Percentiles rank a stretch among this genome's conserved stretches.
These are phyloP conservation scores for Leguminivora glycinivorella DNA, from an alignment of 1,140 invertebrate species.

Conservation along the genomic window DNA sequence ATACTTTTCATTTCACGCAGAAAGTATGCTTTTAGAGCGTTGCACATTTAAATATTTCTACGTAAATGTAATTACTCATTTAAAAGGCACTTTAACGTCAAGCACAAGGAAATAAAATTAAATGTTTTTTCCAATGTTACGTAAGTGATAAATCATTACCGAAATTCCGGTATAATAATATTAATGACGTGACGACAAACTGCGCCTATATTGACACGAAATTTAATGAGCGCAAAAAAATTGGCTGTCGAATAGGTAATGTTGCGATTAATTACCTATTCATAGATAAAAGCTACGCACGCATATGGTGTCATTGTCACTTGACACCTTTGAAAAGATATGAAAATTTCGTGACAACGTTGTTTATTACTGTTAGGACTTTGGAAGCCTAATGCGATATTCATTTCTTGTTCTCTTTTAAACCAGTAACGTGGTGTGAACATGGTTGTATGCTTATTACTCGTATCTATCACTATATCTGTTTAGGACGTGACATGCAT, in stretches of 20 bases:
- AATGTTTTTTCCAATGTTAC: background rate
- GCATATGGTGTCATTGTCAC: background rate
- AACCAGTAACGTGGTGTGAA: too few species aligned
- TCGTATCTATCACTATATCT: too few species aligned
- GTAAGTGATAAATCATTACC: slow-evolving; percentile 15
- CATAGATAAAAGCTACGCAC: background rate
- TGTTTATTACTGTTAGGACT: background rate
- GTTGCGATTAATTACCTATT: slow-evolving; percentile 9
- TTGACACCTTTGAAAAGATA: background rate
- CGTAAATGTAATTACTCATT: background rate
- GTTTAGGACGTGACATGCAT: too few species aligned
- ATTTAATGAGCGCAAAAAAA: slow-evolving; percentile 17
- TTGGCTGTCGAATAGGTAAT: slow-evolving; percentile 12
- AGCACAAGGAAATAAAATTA: background rate
- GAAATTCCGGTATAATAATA: slow-evolving; percentile 21
- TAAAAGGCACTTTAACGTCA: background rate
- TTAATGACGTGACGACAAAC: slow-evolving; percentile 20
- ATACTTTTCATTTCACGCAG: too few species aligned
- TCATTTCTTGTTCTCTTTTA: too few species aligned
- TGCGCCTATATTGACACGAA: slow-evolving; percentile 17
- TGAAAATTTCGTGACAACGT: background rate
- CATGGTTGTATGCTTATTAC: too few species aligned
- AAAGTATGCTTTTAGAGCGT: background rate
- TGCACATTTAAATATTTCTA: background rate
- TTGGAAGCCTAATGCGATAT: background rate